Base-by-base conservation (phyloP, 2,797 vertebrate genomes). In the Otus scops region DNA sequence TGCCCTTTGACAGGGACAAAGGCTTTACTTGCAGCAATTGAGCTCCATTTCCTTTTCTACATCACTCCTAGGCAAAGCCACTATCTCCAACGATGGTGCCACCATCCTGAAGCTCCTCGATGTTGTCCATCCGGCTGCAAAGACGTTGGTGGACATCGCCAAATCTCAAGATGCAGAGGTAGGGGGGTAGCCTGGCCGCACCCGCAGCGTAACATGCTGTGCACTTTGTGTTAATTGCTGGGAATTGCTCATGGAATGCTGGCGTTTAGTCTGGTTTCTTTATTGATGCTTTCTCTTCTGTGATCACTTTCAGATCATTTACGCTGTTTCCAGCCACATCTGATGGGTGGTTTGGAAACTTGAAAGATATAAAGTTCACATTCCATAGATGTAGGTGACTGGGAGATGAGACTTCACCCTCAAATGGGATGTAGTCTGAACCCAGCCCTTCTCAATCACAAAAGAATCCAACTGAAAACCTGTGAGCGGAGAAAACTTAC, bases 101-200 rank as follows among this genome's bases (percentile, higher is more conserved):
- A 99, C 99, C 86, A 99, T 99, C 96, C 97, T 99, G 97, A 99
- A 99, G 90, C 98, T 99, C 67, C 98, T 99, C 3, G 99, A 99
- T 20, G 99, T 99, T 3, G 98, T 99, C 54, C 99, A 99, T 79
- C 99, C 99, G 1, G 99, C 99, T 7, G 99, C 99, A 5, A 99
- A 99, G 97, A 99, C 99, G 2, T 97, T 99, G 50, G 99, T 99
- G 95, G 99, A 99, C 98, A 99, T 99, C 0, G 99, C 99, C 91
- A 99, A 99, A 67, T 99, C 99, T 68, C 99, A 99, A 93, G 99
- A 99, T 71, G 99, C 99, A 13, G 99, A 99, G 99, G 99, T 99
- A 87, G 94, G 97, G 53, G 41, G 5, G 34, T 28, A 15, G 11
- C 30, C 59, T 54, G 24, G 4, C 59, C 54, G 34, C 0, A 1